A percentile compares a stretch with the other conserved stretches of the same genome.
Conservation (phyloP, 2,797 vertebrate genomes). For the Sparidentex hasta region DNA sequence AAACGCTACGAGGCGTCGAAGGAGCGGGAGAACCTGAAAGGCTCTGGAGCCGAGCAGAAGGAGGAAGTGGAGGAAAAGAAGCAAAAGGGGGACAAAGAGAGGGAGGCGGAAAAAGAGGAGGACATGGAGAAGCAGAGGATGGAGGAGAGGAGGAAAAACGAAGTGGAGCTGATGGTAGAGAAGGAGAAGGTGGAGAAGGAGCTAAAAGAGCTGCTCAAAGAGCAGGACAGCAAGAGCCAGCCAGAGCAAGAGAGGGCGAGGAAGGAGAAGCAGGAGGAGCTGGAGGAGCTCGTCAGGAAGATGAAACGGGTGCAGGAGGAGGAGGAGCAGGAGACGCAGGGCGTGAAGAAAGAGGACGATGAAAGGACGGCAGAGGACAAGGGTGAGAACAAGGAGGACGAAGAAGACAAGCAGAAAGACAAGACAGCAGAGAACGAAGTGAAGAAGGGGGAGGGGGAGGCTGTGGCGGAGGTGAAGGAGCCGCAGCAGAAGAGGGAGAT, state of each 20-base stretch:
- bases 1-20: slow-evolving; percentile 74
- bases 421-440: slow-evolving; percentile 51
- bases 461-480: slow-evolving; percentile 72
- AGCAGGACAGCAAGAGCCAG: slow-evolving; percentile 69
- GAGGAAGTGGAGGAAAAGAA: slow-evolving; percentile 50
- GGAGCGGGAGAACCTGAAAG: slow-evolving; percentile 66
- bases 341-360: slow-evolving; percentile 34
- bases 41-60: slow-evolving; percentile 35
- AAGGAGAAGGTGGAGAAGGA: slow-evolving; percentile 82
- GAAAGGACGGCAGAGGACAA: slow-evolving; percentile 29
- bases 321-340: slow-evolving; percentile 52
- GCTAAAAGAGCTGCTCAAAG: slow-evolving; percentile 72
- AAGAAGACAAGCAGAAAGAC: slow-evolving; percentile 11
- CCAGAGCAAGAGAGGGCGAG: slow-evolving; percentile 73
- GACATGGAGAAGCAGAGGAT: slow-evolving; percentile 67
- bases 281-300: slow-evolving; percentile 82
- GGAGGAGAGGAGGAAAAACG: slow-evolving; percentile 73
- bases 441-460: slow-evolving; percentile 34
- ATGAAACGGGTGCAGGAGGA: slow-evolving; percentile 77
- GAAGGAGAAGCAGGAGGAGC: slow-evolving; percentile 83
- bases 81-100: slow-evolving; percentile 31
- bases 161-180: slow-evolving; percentile 79
- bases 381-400: slow-evolving; percentile 31
- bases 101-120: slow-evolving; percentile 28
- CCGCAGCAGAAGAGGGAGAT: slow-evolving; percentile 86